Conservation (phyloP, 2,888 invertebrate species). For the Shargacucullia verbasci region DNA sequence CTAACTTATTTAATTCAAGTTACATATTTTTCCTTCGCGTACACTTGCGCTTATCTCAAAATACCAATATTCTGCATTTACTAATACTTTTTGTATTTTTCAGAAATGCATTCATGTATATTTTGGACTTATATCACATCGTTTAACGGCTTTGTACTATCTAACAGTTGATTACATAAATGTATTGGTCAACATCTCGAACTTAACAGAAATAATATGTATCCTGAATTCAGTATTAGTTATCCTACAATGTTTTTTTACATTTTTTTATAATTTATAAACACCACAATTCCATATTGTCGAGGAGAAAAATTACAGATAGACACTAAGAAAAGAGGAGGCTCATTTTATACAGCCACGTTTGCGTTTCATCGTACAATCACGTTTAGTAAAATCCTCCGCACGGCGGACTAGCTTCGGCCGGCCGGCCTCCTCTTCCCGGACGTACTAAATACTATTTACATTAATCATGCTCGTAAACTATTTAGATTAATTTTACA, state of each 20-base stretch:
- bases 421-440: constrained; percentile 10
- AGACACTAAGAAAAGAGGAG: constrained; percentile 47
- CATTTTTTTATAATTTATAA: constrained; percentile 74
- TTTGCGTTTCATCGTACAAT: not conserved
- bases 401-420: not conserved
- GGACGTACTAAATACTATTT: constrained; percentile 28
- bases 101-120: constrained; percentile 59
- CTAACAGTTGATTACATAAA: constrained; percentile 63
- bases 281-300: constrained; percentile 83
- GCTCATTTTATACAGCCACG: constrained; percentile 10
- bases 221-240: constrained; percentile 62
- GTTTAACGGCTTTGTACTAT: constrained; percentile 75
- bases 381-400: constrained; percentile 7
- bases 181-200: constrained; percentile 30
- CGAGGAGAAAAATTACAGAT: constrained; percentile 66
- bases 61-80: constrained; percentile 51
- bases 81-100: constrained; percentile 57
- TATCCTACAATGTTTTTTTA: constrained; percentile 70
- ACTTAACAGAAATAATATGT: constrained; percentile 64
- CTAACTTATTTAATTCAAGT: constrained; percentile 63
- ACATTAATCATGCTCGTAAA: too few relatives aligned
- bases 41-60: constrained; percentile 50
- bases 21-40: constrained; percentile 64
- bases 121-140: constrained; percentile 67
- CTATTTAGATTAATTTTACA: constrained; percentile 23